Conservation (phyloP, 1,140 invertebrate species). For the Apolygus lucorum region DNA sequence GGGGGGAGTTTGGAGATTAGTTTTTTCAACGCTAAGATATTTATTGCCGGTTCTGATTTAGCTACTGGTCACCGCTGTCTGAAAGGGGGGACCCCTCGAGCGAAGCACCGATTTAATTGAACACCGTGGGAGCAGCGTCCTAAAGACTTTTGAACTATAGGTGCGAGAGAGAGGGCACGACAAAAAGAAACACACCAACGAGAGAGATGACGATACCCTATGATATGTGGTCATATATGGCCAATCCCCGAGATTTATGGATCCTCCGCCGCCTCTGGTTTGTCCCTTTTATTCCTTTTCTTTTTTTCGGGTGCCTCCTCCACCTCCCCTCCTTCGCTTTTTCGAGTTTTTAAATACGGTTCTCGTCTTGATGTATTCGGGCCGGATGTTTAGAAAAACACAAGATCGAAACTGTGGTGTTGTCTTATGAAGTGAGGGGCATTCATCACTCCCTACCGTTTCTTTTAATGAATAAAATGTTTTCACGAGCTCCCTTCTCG, state of each 20-base stretch:
- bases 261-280: not conserved
- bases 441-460: too few species aligned
- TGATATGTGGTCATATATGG: not conserved
- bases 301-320: not conserved
- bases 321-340: not conserved
- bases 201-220: too few species aligned
- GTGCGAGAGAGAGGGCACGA: too few species aligned
- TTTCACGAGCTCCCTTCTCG: too few species aligned
- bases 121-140: not conserved
- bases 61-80: not conserved
- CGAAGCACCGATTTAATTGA: not conserved
- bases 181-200: too few species aligned
- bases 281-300: too few species aligned
- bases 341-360: not conserved
- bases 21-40: not conserved
- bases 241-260: not conserved
- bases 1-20: not conserved
- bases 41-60: not conserved
- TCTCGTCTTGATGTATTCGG: not conserved
- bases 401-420: too few species aligned
- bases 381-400: not conserved
- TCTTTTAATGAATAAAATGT: too few species aligned
- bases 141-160: slow-evolving; percentile 2
- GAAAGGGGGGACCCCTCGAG: not conserved
- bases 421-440: too few species aligned